These are phyloP conservation scores for Aricia agestis DNA, from an alignment of 1,140 invertebrate genomes.

Conservation along the genomic window DNA sequence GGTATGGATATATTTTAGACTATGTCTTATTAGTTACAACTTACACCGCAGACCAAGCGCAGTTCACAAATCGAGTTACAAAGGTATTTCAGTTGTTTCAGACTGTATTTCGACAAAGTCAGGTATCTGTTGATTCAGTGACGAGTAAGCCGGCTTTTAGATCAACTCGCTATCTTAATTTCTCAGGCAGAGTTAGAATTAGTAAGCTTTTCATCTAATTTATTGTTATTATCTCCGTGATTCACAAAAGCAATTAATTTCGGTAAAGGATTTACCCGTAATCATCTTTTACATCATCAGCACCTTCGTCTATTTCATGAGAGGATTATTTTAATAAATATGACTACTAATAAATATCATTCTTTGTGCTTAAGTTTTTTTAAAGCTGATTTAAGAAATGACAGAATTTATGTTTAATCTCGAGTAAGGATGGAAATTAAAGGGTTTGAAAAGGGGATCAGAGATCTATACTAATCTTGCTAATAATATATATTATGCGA, in stretches of 20 bases:
- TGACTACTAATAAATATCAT: too few species aligned
- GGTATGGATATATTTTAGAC: too few species aligned
- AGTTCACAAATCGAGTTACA: too few species aligned
- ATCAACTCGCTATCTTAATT: constrained; percentile 11
- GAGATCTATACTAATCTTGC: too few species aligned
- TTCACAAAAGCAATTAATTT: constrained; percentile 12
- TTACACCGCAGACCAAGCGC: too few species aligned
- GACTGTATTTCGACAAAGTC: neutral
- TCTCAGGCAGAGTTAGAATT: neutral
- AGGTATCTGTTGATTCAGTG: constrained; percentile 6
- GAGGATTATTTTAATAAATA: neutral
- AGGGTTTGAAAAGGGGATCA: too few species aligned
- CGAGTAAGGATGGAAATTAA: too few species aligned
- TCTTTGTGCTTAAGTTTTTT: too few species aligned
- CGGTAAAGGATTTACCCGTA: neutral
- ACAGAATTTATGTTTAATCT: too few species aligned
- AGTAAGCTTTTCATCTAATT: constrained; percentile 4
- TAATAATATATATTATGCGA: too few species aligned
- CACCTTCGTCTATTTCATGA: neutral
- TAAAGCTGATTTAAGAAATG: too few species aligned
- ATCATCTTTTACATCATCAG: neutral
- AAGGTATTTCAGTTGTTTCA: neutral
- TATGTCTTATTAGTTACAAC: too few species aligned
- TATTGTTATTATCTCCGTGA: constrained; percentile 4
- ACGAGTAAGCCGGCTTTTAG: neutral